These are phyloP conservation scores for Biston stratarius DNA, from an alignment of 2,888 invertebrate genomes.

Conservation along the genomic window DNA sequence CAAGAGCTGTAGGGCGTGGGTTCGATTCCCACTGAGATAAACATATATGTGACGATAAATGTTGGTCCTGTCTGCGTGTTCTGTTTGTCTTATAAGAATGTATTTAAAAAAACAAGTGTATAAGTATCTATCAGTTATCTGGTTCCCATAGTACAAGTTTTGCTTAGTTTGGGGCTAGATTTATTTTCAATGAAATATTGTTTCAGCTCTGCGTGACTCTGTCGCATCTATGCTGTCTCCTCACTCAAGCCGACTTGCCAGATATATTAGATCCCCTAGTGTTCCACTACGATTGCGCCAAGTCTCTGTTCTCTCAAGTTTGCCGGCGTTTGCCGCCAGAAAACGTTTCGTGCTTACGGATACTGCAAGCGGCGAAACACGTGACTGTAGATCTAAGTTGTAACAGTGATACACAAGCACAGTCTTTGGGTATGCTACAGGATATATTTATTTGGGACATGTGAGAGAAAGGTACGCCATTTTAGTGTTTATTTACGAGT, in stretches of 20 bases:
- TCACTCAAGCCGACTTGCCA: slow-evolving; percentile 86
- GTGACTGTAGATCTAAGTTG: slow-evolving; percentile 77
- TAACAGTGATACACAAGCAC: slow-evolving; percentile 65
- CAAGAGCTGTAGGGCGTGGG: no score
- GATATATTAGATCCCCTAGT: slow-evolving; percentile 81
- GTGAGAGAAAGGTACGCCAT: slow-evolving; percentile 44
- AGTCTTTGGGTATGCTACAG: slow-evolving; percentile 73
- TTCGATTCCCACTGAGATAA: no score
- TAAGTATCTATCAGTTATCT: no score
- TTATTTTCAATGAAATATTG: slow-evolving; percentile 24
- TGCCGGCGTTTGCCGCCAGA: slow-evolving; percentile 76
- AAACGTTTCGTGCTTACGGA: slow-evolving; percentile 72
- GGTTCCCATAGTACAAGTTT: no score
- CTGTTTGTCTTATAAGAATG: no score
- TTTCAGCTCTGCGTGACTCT: slow-evolving; percentile 90
- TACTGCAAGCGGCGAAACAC: slow-evolving; percentile 79
- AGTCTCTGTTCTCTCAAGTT: slow-evolving; percentile 69
- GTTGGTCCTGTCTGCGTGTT: no score
- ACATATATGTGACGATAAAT: no score
- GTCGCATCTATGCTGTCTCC: slow-evolving; percentile 89
- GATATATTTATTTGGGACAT: slow-evolving; percentile 81
- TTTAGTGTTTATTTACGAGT: neutral
- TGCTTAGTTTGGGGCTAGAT: no score
- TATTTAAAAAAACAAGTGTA: no score
- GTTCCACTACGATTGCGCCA: slow-evolving; percentile 79